A percentile compares a stretch with the other conserved stretches of the same genome.
Evolutionary conservation across 2,888 invertebrate species (phyloP).

Genomic region (Epicampocera succincta): DNA sequence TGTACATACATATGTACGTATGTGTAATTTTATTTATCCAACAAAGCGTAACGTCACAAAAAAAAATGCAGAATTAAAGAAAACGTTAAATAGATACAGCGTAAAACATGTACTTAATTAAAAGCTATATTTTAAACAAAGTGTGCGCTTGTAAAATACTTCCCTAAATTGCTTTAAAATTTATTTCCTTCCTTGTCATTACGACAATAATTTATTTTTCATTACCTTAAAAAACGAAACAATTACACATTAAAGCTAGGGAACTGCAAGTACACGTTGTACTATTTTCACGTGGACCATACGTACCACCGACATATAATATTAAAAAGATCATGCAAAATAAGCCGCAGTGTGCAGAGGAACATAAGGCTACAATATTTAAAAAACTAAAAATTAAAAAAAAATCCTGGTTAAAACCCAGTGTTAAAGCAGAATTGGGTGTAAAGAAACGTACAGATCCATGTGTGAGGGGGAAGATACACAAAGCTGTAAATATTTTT

Average conservation of each 20-base stretch:
- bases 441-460: background rate
- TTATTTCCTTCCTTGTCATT: conserved; percentile 63
- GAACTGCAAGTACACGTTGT: no score
- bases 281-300: no score
- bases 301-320: no score
- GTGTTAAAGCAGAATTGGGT: no score
- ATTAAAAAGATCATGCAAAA: no score
- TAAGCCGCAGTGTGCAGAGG: no score
- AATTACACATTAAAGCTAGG: conserved; percentile 13
- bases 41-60: conserved; percentile 58
- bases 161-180: conserved; percentile 54
- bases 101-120: conserved; percentile 29
- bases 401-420: no score
- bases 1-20: no score
- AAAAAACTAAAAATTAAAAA: no score
- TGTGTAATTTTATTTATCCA: conserved; percentile 40
- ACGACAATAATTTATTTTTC: conserved; percentile 2
- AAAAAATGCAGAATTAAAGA: conserved; percentile 10
- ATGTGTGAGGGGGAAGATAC: background rate
- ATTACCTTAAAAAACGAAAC: background rate
- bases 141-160: conserved; percentile 51
- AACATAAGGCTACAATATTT: no score
- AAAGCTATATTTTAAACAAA: conserved; percentile 29
- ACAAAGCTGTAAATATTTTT: background rate
- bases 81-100: background rate